phyloP scores from a whole-genome alignment of 1,140 invertebrate species.

The Drosophila pseudoananassae region DNA sequence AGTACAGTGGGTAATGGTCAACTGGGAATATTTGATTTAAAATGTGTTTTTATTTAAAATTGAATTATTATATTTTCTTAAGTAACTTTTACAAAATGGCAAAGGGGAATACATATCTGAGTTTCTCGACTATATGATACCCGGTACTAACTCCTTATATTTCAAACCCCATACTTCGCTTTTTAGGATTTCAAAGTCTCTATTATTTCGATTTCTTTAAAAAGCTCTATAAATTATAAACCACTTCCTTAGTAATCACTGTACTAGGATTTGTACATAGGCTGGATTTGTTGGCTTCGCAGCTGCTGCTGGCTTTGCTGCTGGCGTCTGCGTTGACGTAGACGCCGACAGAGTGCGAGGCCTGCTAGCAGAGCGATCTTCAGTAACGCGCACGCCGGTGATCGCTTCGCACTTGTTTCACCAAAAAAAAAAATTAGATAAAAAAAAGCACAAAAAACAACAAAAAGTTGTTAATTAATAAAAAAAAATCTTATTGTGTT shows the following conservation, averaged over 20 bases:
- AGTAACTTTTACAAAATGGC: no score
- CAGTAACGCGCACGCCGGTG: conserved; percentile 77
- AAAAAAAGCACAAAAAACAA: background rate
- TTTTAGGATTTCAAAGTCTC: no score
- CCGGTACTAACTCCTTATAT: no score
- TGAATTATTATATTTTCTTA: no score
- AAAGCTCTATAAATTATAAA: no score
- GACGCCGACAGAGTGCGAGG: conserved; percentile 21
- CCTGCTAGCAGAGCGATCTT: conserved; percentile 56
- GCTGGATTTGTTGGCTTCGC: conserved; percentile 19
- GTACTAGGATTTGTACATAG: conserved; percentile 22
- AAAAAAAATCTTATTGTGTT: background rate
- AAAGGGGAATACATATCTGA: no score
- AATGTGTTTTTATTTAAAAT: no score
- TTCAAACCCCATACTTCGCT: no score
- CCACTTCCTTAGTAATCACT: conserved; percentile 3
- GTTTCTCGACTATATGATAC: no score
- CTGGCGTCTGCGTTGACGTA: background rate
- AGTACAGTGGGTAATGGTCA: conserved; percentile 29
- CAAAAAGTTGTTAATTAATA: conserved; percentile 5
- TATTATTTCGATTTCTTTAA: no score
- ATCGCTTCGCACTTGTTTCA: conserved; percentile 72
- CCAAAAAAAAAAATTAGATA: conserved; percentile 22
- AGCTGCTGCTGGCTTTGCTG: conserved; percentile 7
- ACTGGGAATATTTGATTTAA: no score